Percentiles rank a stretch among this genome's conserved stretches.
Conservation (phyloP, 2,888 invertebrate genomes). For the Caenorhabditis japonica region DNA sequence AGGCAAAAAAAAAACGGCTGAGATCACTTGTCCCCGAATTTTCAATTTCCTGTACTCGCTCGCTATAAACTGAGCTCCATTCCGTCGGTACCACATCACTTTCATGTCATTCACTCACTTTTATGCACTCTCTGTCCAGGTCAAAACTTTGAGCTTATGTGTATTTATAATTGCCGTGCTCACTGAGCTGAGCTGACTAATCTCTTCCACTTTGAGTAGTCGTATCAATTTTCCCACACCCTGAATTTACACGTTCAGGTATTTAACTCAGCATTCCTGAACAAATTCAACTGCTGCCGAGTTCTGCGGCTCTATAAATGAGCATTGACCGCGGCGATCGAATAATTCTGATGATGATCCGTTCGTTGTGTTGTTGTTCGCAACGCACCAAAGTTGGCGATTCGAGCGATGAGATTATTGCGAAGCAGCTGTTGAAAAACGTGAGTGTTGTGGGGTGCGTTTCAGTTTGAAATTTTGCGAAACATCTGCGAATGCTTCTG, state of each 20-base stretch:
- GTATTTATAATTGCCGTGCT: background rate
- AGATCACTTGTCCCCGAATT: no score
- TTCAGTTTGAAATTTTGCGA: no score
- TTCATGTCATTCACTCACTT: slow-evolving; percentile 15
- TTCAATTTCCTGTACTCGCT: slow-evolving; percentile 42
- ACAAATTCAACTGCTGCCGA: no score
- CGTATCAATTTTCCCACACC: background rate
- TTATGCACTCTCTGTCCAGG: background rate
- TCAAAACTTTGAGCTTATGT: slow-evolving; percentile 4
- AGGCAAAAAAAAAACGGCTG: background rate
- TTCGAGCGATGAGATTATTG: slow-evolving; percentile 11
- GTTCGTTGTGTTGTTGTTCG: slow-evolving; percentile 35
- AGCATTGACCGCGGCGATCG: slow-evolving; percentile 53
- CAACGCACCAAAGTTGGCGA: slow-evolving; percentile 25
- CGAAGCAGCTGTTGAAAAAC: slow-evolving; percentile 14
- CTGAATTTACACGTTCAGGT: background rate
- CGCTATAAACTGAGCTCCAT: slow-evolving; percentile 3
- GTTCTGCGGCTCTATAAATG: slow-evolving; percentile 7
- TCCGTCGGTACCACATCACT: slow-evolving; percentile 6
- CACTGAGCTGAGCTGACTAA: background rate
- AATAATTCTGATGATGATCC: slow-evolving; percentile 39
- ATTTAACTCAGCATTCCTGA: background rate
- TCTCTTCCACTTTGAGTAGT: background rate
- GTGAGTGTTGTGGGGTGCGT: no score
- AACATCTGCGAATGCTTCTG: background rate